A percentile compares a stretch with the other conserved stretches of the same genome.
phyloP scores from a whole-genome alignment of 2,797 vertebrate species.

The Gymnopithys bicolor region DNA sequence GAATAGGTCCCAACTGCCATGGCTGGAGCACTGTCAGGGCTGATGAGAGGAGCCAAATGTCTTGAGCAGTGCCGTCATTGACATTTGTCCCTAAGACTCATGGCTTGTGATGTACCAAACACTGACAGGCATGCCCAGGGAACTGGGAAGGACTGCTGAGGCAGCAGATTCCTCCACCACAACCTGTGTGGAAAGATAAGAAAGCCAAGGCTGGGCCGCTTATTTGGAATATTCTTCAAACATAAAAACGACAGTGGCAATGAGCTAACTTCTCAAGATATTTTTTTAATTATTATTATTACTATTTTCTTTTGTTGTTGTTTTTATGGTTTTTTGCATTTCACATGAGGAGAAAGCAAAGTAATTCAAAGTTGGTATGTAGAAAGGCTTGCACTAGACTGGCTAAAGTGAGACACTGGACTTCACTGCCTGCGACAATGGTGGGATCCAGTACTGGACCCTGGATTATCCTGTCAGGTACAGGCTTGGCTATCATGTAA shows the following conservation, averaged over 20 bases:
- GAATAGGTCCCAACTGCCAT: accelerated
- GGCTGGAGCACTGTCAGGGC: accelerated
- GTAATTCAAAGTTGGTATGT: neutral
- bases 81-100: neutral
- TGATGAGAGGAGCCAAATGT: neutral
- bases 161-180: neutral
- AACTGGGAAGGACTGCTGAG: neutral
- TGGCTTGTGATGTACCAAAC: neutral
- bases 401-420: neutral
- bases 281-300: neutral
- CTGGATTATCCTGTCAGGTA: neutral
- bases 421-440: neutral
- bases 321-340: neutral
- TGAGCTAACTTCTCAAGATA: neutral
- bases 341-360: neutral
- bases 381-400: neutral
- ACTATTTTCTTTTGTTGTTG: accelerated
- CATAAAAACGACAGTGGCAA: neutral
- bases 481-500: neutral
- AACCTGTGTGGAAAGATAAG: neutral
- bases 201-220: neutral
- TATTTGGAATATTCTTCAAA: neutral
- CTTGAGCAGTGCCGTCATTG: neutral
- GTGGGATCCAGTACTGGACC: neutral
- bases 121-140: neutral